Evolutionary conservation across 2,797 vertebrate species (phyloP).

Genomic region (Fundulus diaphanus): DNA sequence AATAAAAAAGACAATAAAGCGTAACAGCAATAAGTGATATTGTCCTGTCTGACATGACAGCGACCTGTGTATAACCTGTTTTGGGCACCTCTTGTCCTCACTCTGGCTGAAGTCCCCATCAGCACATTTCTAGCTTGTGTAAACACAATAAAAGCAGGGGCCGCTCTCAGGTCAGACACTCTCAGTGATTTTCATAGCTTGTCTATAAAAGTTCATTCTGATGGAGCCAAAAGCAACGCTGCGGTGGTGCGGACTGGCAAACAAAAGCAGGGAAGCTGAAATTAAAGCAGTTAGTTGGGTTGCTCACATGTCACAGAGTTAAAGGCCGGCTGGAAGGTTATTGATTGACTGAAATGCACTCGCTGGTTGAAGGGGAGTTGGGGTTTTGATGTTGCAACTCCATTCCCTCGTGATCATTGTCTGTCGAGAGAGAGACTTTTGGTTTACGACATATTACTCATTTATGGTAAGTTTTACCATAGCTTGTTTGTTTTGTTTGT

Average conservation of each 20-base stretch:
- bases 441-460: slow-evolving; percentile 25
- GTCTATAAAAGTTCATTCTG: slow-evolving; percentile 48
- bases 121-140: slow-evolving; percentile 77
- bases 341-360: background rate
- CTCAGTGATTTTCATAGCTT: slow-evolving; percentile 34
- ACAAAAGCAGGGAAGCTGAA: slow-evolving; percentile 6
- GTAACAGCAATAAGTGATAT: background rate
- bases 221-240: slow-evolving; percentile 46
- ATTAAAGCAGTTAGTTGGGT: background rate
- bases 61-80: slow-evolving; percentile 12
- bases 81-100: slow-evolving; percentile 45
- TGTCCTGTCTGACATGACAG: background rate
- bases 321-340: slow-evolving; percentile 30
- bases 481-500: background rate
- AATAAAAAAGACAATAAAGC: background rate
- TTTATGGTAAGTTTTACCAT: slow-evolving; percentile 37
- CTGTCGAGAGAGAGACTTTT: slow-evolving; percentile 13
- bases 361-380: slow-evolving; percentile 8
- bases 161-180: slow-evolving; percentile 45
- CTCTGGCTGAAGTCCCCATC: slow-evolving; percentile 57
- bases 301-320: slow-evolving; percentile 16
- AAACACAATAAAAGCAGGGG: slow-evolving; percentile 71
- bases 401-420: slow-evolving; percentile 13
- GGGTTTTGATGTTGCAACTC: slow-evolving; percentile 16
- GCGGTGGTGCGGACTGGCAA: background rate